Percentiles rank a stretch among this genome's conserved stretches.
Conservation (phyloP, 2,888 invertebrate genomes). For the Yponomeuta sedellus region DNA sequence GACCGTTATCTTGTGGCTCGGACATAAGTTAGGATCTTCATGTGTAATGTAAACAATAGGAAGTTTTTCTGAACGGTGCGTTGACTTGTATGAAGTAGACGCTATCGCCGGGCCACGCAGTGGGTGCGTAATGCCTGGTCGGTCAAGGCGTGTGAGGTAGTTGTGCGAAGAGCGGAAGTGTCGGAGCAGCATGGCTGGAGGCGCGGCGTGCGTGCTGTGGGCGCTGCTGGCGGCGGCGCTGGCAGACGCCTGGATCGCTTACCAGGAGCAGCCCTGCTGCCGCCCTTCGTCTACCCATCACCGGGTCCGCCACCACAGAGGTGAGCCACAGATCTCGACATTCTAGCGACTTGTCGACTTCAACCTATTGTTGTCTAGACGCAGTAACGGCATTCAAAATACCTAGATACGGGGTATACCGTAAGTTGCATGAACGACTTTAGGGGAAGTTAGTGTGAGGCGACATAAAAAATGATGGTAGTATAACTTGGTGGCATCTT, state of each 20-base stretch:
- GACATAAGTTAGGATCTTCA: conserved; percentile 50
- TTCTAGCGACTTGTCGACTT: not conserved
- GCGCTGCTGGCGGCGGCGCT: conserved; percentile 62
- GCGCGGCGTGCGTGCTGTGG: conserved; percentile 34
- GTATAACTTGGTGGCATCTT: too few relatives aligned
- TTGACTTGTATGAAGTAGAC: conserved; percentile 35
- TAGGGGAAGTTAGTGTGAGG: too few relatives aligned
- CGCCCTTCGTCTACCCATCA: conserved; percentile 71
- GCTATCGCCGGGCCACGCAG: not conserved
- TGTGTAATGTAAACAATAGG: conserved; percentile 54
- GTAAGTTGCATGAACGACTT: too few relatives aligned
- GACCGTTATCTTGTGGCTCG: conserved; percentile 39
- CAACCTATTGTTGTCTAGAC: not conserved
- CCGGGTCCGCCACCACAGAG: conserved; percentile 80
- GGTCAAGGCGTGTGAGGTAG: conserved; percentile 33
- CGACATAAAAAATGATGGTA: too few relatives aligned
- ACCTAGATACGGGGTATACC: not conserved
- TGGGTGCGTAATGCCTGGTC: not conserved
- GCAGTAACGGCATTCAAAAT: not conserved
- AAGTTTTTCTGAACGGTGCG: conserved; percentile 51
- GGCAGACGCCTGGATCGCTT: conserved; percentile 80
- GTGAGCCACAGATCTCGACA: conserved; percentile 41
- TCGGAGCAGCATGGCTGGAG: conserved; percentile 35
- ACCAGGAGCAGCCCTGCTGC: conserved; percentile 81
- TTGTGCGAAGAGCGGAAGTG: not conserved